phyloP scores from a whole-genome alignment of 2,113 vertebrate species.

The Gnathonemus echidnorhynchus region DNA sequence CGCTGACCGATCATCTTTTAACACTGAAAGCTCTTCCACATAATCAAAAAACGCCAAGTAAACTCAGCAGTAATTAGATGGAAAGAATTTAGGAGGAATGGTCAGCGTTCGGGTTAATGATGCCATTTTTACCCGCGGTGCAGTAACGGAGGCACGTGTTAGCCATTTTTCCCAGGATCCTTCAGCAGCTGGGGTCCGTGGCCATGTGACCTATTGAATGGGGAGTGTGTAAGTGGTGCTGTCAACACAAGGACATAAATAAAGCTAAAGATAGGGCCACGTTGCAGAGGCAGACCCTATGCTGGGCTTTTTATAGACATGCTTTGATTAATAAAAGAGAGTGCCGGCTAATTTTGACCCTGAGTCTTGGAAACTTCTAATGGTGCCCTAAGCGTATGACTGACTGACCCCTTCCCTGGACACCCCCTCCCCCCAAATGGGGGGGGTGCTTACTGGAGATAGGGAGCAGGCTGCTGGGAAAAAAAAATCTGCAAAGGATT shows the following conservation, averaged over 20 bases:
- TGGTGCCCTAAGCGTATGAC: conserved; percentile 55
- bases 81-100: conserved; percentile 54
- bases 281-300: conserved; percentile 50
- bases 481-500: conserved; percentile 39
- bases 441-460: conserved; percentile 31
- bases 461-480: conserved; percentile 32
- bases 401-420: conserved; percentile 36
- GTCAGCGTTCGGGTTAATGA: conserved; percentile 42
- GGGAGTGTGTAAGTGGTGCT: conserved; percentile 65
- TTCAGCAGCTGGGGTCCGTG: conserved; percentile 40
- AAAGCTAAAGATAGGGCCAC: conserved; percentile 71
- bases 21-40: conserved; percentile 42
- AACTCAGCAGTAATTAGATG: conserved; percentile 51
- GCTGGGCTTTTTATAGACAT: conserved; percentile 77
- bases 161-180: conserved; percentile 43
- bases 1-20: conserved; percentile 31
- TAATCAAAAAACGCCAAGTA: conserved; percentile 20
- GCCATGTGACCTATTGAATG: conserved; percentile 58
- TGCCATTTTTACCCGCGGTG: conserved; percentile 46
- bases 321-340: conserved; percentile 78
- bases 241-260: conserved; percentile 79
- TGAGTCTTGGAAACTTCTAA: conserved; percentile 60
- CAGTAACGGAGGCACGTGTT: conserved; percentile 32
- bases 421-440: conserved; percentile 22
- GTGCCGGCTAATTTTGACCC: conserved; percentile 69